phyloP scores from a whole-genome alignment of 1,140 invertebrate genomes.

The Hormaphis cornu region DNA sequence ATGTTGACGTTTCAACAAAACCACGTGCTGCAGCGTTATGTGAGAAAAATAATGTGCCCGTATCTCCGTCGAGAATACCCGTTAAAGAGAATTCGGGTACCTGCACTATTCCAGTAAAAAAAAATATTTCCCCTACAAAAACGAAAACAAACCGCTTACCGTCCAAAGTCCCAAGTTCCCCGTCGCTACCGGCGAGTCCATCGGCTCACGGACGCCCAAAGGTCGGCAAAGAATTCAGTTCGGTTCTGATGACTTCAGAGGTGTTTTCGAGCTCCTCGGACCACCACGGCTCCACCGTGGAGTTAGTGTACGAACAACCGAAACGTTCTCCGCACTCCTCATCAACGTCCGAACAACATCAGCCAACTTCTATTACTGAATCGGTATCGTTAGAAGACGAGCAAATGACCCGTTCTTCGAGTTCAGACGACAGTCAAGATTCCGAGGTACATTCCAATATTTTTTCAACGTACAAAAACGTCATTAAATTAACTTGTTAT shows the following conservation, averaged over 20 bases:
- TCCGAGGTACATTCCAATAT: background rate
- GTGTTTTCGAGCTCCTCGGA: constrained; percentile 4
- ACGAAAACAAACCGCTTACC: background rate
- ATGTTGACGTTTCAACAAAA: background rate
- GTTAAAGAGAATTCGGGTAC: background rate
- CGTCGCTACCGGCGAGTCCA: constrained; percentile 12
- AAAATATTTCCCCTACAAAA: background rate
- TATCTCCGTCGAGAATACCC: constrained; percentile 4
- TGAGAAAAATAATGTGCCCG: background rate
- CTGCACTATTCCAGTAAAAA: background rate
- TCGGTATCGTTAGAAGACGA: constrained; percentile 22
- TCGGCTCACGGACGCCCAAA: background rate
- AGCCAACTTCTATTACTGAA: constrained; percentile 16
- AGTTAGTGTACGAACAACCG: constrained; percentile 24
- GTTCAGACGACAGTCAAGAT: constrained; percentile 1
- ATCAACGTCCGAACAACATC: constrained; percentile 25
- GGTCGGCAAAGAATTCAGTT: background rate
- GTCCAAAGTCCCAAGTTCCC: background rate
- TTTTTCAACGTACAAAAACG: background rate
- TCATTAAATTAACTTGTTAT: too few relatives aligned
- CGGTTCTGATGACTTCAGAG: background rate
- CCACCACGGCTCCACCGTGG: background rate
- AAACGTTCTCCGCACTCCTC: background rate
- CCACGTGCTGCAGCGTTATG: background rate
- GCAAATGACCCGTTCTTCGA: background rate